phyloP scores from a whole-genome alignment of 2,113 vertebrate species.

The Sander lucioperca region DNA sequence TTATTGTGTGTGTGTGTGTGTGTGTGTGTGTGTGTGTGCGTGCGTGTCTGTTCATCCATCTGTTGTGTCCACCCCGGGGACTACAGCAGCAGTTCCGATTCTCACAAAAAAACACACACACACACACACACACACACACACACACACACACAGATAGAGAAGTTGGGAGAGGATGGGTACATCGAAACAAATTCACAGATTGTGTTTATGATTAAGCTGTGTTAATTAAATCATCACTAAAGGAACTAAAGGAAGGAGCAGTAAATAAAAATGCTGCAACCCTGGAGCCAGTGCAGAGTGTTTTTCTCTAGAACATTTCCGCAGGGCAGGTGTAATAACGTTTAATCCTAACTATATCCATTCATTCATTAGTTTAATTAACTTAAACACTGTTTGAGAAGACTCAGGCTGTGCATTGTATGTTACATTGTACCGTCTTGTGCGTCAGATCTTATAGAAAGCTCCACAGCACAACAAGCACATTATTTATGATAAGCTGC shows the following conservation, averaged over 20 bases:
- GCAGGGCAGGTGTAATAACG: constrained; percentile 31
- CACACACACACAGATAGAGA: background rate
- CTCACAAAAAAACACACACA: constrained; percentile 1
- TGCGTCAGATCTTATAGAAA: background rate
- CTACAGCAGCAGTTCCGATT: constrained; percentile 43
- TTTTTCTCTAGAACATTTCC: constrained; percentile 31
- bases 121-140: background rate
- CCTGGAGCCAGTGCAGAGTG: background rate
- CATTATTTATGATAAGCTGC: constrained; percentile 7
- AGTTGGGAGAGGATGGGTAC: constrained; percentile 5
- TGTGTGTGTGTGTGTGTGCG: constrained; percentile 24
- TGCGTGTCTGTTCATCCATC: constrained; percentile 51
- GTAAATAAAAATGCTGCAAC: constrained; percentile 33
- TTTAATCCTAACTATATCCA: constrained; percentile 31
- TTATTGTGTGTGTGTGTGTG: constrained; percentile 32
- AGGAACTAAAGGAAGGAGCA: constrained; percentile 27
- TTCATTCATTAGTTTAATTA: constrained; percentile 43
- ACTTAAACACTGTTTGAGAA: constrained; percentile 16
- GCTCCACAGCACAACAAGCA: constrained; percentile 16
- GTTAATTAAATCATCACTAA: constrained; percentile 56
- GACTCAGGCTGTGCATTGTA: background rate
- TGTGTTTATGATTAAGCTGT: constrained; percentile 54
- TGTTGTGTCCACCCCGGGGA: constrained; percentile 55
- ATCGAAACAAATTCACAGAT: constrained; percentile 41
- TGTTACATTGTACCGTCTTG: background rate